Evolutionary conservation across 2,888 invertebrate genomes (phyloP).

Genomic region (Drosophila nr. perissopoda): DNA sequence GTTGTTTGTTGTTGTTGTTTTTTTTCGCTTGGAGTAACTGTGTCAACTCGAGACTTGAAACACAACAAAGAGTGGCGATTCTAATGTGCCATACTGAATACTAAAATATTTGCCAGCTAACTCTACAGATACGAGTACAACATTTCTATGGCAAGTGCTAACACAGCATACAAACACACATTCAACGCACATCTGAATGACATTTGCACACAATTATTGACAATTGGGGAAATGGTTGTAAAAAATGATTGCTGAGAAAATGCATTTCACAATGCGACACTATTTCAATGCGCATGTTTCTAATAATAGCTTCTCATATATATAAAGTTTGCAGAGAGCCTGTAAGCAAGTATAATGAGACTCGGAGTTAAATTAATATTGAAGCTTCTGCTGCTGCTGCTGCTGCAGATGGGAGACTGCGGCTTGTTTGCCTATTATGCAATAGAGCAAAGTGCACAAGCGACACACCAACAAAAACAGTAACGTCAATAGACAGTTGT

Average conservation of each 20-base stretch:
- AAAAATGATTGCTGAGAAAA: slow-evolving; percentile 47
- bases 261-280: slow-evolving; percentile 35
- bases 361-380: slow-evolving; percentile 57
- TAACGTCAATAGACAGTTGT: slow-evolving; percentile 30
- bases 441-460: slow-evolving; percentile 69
- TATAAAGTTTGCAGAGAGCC: slow-evolving; percentile 4
- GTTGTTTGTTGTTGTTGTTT: slow-evolving; percentile 10
- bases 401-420: slow-evolving; percentile 13
- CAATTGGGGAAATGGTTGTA: slow-evolving; percentile 28
- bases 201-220: slow-evolving; percentile 62
- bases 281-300: slow-evolving; percentile 18
- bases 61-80: slow-evolving; percentile 36
- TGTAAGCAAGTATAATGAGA: slow-evolving; percentile 35
- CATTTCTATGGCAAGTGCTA: slow-evolving; percentile 51
- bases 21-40: slow-evolving; percentile 32
- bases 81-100: slow-evolving; percentile 23
- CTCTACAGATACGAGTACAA: slow-evolving; percentile 24
- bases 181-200: slow-evolving; percentile 58
- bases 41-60: slow-evolving; percentile 41
- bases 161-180: slow-evolving; percentile 40
- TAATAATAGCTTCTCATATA: slow-evolving; percentile 19
- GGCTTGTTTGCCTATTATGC: slow-evolving; percentile 61
- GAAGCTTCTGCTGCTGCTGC: slow-evolving; percentile 33
- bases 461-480: slow-evolving; percentile 30
- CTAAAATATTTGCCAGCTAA: slow-evolving; percentile 45